Evolutionary conservation across 1,140 invertebrate genomes (phyloP).

Genomic region (Battus philenor): DNA sequence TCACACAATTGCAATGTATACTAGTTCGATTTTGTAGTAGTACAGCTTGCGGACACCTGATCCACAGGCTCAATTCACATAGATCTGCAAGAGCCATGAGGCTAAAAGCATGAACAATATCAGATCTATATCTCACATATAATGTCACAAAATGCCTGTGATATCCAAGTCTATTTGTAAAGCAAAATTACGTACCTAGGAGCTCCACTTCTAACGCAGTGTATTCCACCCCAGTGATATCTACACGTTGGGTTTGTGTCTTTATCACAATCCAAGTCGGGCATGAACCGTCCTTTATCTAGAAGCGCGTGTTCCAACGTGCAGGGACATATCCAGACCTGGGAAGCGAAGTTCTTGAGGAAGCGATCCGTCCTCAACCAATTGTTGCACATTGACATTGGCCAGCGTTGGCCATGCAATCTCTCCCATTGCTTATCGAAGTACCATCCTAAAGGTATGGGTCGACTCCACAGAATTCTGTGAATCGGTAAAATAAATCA

Average conservation of each 20-base stretch:
- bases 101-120: no score
- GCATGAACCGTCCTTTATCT: conserved; percentile 94
- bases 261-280: conserved; percentile 94
- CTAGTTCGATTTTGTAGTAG: no score
- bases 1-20: no score
- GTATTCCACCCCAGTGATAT: conserved; percentile 91
- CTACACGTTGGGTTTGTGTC: conserved; percentile 93
- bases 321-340: conserved; percentile 93
- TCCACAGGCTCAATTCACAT: no score
- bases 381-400: conserved; percentile 87
- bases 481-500: no score
- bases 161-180: neutral
- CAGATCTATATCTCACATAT: no score
- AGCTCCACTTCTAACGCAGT: conserved; percentile 94
- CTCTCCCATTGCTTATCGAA: conserved; percentile 92
- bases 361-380: conserved; percentile 93
- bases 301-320: conserved; percentile 91
- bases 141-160: no score
- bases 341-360: conserved; percentile 91
- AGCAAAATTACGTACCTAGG: conserved; percentile 83
- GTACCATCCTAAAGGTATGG: conserved; percentile 95
- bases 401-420: conserved; percentile 86
- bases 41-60: neutral
- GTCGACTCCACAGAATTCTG: conserved; percentile 91
- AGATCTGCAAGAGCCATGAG: no score